Base-by-base conservation (phyloP, 2,113 vertebrate species). In the Gobio gobio region DNA sequence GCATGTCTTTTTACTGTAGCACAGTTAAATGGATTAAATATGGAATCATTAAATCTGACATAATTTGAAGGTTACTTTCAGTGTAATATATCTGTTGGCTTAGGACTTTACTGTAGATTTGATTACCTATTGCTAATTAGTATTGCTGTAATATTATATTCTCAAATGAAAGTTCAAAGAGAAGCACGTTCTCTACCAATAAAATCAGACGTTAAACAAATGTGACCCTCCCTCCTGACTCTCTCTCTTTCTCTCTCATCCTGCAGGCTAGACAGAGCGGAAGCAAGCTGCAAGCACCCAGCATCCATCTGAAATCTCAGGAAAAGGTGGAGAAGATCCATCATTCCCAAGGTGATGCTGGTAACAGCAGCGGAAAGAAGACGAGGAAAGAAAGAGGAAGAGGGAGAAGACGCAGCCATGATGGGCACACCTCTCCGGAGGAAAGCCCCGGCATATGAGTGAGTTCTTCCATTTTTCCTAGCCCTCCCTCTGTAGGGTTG, bases 351-450 rank as follows among this genome's bases (percentile, higher is more conserved):
- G 22, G 29, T 83, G 83, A 88, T 83, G 82, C 75, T 76, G 18
- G 70, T 76, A 70, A 61, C 63, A 72, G n/a, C 40, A 22, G 83
- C n/a, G 1, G 18, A 24, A 22, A 82, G 82, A 14, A 84, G 26
- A 86, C 59, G 7, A 33, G 33, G 16, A 72, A 47, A 76, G 14
- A 63, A 24, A 58, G 49, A 58, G 26, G 66, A 82, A 79, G 45
- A 63, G 56, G 45, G n/a, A 86, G 78, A 85, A 78, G 68, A 86
- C 63, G 40, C 64, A 47, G 72, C 78, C 84, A 83, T 83, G 61
- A 90, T 88, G 90, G 87, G 86, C 79, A 90, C 86, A 86, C 87
- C 86, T 87, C 73, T 87, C 45, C 66, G 76, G 76, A 88, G 86
- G 73, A 86, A 87, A 78, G 75, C 84, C 75, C 84, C 79, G 45